Percentiles rank a stretch among this genome's conserved stretches.
Evolutionary conservation across 2,113 vertebrate species (phyloP).

Genomic region (Eonycteris spelaea): DNA sequence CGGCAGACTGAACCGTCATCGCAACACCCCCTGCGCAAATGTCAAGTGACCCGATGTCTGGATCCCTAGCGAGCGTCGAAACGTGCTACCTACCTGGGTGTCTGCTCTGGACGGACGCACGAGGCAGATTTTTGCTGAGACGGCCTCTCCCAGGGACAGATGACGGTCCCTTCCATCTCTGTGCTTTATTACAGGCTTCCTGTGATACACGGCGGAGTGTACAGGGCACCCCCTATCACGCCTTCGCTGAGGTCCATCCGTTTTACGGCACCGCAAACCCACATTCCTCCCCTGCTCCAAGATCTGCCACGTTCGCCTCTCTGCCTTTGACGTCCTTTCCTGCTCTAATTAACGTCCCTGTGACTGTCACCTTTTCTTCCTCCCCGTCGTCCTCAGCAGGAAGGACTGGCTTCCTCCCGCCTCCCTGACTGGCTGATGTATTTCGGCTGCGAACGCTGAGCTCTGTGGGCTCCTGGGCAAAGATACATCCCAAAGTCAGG

Average conservation of each 20-base stretch:
- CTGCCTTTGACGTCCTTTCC: too few species aligned
- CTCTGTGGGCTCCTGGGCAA: not conserved
- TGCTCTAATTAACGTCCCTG: not conserved
- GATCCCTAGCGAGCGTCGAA: rapidly evolving
- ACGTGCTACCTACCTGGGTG: rapidly evolving
- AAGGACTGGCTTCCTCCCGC: too few species aligned
- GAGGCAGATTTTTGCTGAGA: rapidly evolving
- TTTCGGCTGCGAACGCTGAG: too few species aligned
- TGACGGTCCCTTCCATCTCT: rapidly evolving
- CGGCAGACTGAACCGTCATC: not conserved
- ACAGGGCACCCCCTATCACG: not conserved
- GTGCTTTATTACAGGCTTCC: not conserved
- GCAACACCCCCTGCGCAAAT: not conserved
- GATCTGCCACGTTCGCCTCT: rapidly evolving
- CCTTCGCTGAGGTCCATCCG: not conserved
- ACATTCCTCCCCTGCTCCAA: not conserved
- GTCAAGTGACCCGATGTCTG: rapidly evolving
- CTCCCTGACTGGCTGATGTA: too few species aligned
- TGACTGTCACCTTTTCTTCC: not conserved
- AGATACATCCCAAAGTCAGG: not conserved
- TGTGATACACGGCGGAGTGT: not conserved
- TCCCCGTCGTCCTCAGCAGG: rapidly evolving
- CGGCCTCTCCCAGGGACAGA: rapidly evolving
- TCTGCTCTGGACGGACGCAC: rapidly evolving
- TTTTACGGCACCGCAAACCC: rapidly evolving